Conservation (phyloP, 2,113 vertebrate species). For the Chionodraco myersi region DNA sequence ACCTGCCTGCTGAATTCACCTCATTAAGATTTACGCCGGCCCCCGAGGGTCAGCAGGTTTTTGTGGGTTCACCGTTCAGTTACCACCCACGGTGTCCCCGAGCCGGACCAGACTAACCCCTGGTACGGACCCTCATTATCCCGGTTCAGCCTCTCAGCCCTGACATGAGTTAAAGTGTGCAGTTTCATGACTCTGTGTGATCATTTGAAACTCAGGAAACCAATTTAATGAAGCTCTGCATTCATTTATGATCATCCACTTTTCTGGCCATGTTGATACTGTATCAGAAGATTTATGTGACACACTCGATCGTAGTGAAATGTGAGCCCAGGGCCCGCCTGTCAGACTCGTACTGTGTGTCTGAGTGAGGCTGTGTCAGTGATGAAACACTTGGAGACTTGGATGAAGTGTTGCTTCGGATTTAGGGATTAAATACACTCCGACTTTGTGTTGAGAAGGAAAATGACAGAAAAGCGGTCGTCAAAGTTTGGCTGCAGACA, state of each 20-base stretch:
- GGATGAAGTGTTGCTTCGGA: background rate
- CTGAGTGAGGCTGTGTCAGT: background rate
- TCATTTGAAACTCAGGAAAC: slow-evolving; percentile 21
- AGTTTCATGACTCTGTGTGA: slow-evolving; percentile 20
- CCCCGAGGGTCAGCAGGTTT: slow-evolving; percentile 11
- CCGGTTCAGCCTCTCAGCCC: background rate
- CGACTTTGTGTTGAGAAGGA: background rate
- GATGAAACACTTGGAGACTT: background rate
- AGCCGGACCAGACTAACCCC: slow-evolving; percentile 7
- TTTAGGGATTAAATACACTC: slow-evolving; percentile 6
- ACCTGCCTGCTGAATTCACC: background rate
- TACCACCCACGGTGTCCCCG: slow-evolving; percentile 3
- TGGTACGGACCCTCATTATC: slow-evolving; percentile 26
- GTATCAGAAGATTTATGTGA: slow-evolving; percentile 33
- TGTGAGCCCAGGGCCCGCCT: slow-evolving; percentile 23
- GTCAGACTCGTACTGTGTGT: slow-evolving; percentile 1
- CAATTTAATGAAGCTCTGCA: background rate
- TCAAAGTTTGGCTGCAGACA: background rate
- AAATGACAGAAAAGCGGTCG: background rate
- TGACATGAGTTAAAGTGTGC: slow-evolving; percentile 21
- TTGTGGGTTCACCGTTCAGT: background rate
- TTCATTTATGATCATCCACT: slow-evolving; percentile 11
- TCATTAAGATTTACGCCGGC: background rate
- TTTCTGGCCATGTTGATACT: background rate
- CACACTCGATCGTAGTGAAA: background rate